Base-by-base conservation (phyloP, 2,113 vertebrate species). In the Mesembrinibis cayennensis region DNA sequence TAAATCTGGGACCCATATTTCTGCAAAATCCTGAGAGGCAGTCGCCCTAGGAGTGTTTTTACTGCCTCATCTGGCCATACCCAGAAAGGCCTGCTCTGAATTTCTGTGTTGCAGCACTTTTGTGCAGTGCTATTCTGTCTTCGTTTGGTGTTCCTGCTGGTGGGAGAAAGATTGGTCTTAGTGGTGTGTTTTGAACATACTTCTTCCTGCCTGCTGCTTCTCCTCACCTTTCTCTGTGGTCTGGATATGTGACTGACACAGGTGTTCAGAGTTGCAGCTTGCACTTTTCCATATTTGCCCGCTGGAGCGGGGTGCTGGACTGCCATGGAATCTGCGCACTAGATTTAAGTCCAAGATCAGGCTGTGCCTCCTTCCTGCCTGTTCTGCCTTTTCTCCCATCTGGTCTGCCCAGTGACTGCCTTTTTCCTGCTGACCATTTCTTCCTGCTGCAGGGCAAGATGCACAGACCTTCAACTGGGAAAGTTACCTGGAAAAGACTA, bases 401-500 rank as follows among this genome's bases (percentile, higher is more conserved):
- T 93, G 25, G 11, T 74, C 59, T 66, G 36, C 19, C 7, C 53
- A 44, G 32, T 67, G 70, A 62, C 36, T 61, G 42, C 30, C 40
- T 76, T 61, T 52, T 82, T 56, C 14, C 38, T 26, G 12, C 27
- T 93, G 44, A 67, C 56, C 13, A 10, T 81, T 87, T 85, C 22
- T 90, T 96, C 20, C 52, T 94, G 50, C 50, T 89, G 36, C 94
- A 99, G 99, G 98, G 42, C 98, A 98, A 4, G 97, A 99, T 91
- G 47, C 97, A 49, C 97, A 97, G 72, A 98, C 98, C 6, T 99
- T 99, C 96, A 97, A 16, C 94, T 99, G 99, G 99, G 96, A 98
- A 16, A 93, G 72, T 79, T 99, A 99, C 97, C 95, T 99, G 93
- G 97, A 98, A 81, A 98, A 99, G 93, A 99, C 98, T 16, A 97